phyloP scores from a whole-genome alignment of 2,113 vertebrate species.

The Bubo bubo region DNA sequence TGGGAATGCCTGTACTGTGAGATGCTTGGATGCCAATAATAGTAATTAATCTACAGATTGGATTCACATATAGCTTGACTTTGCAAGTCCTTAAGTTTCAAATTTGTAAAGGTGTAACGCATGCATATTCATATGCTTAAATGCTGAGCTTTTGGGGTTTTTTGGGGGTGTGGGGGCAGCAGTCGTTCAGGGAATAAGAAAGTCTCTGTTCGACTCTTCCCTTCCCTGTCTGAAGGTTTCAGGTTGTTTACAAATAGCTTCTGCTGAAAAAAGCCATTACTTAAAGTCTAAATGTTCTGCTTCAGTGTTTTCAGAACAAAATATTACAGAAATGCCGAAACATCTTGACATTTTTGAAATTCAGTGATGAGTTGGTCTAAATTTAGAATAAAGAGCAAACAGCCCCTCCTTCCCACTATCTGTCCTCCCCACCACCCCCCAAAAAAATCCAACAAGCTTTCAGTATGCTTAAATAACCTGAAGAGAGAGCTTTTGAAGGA shows the following conservation, averaged over 20 bases:
- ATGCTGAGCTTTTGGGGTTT: neutral
- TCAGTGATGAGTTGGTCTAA: neutral
- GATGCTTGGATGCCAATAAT: neutral
- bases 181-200: neutral
- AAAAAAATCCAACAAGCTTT: neutral
- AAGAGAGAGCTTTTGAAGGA: neutral
- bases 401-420: neutral
- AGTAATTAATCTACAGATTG: neutral
- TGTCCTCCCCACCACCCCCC: fast-evolving
- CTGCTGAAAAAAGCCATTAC: neutral
- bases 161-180: neutral
- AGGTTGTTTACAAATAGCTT: neutral
- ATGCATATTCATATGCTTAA: neutral
- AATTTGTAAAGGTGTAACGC: neutral
- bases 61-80: neutral
- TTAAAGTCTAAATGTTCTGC: neutral
- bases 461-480: neutral
- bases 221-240: neutral
- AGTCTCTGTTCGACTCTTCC: neutral
- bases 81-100: neutral
- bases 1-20: neutral
- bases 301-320: neutral
- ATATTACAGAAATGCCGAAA: neutral
- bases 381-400: neutral
- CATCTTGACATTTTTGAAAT: neutral